A percentile compares a stretch with the other conserved stretches of the same genome.
These are phyloP conservation scores for Zhuqinia jingwanae DNA, from an alignment of 2,888 invertebrate genomes.

Conservation along the genomic window DNA sequence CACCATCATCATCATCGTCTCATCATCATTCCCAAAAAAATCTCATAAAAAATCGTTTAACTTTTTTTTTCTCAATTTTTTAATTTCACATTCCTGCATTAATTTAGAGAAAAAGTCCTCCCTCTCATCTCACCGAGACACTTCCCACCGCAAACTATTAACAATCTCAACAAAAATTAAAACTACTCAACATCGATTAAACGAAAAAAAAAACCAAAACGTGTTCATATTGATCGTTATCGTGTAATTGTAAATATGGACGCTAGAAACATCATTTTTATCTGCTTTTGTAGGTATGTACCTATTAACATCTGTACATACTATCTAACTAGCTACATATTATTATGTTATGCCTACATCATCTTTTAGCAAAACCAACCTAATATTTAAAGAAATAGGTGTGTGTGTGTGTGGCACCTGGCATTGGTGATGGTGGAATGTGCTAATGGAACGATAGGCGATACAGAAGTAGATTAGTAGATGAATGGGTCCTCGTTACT, in stretches of 20 bases:
- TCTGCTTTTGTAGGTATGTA: neutral
- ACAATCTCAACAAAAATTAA: neutral
- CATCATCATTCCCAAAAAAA: too few relatives aligned
- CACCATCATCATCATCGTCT: too few relatives aligned
- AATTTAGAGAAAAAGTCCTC: constrained; percentile 7
- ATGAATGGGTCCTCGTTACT: neutral
- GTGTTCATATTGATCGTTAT: constrained; percentile 31
- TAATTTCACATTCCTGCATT: constrained; percentile 42
- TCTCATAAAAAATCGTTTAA: constrained; percentile 32
- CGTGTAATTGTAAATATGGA: constrained; percentile 12
- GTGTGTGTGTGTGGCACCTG: neutral
- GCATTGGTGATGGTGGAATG: neutral
- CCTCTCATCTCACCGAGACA: neutral
- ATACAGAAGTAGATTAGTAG: too few relatives aligned
- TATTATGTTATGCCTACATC: too few relatives aligned
- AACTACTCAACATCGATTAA: neutral
- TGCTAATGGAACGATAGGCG: neutral
- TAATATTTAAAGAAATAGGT: neutral
- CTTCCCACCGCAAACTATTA: too few relatives aligned
- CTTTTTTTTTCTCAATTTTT: constrained; percentile 1
- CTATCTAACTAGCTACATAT: too few relatives aligned
- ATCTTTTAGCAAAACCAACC: too few relatives aligned
- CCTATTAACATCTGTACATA: neutral
- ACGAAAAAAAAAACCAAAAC: neutral
- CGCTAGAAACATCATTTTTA: neutral